These are phyloP conservation scores for Eustalomyia histrio DNA, from an alignment of 2,888 invertebrate species.

Conservation along the genomic window DNA sequence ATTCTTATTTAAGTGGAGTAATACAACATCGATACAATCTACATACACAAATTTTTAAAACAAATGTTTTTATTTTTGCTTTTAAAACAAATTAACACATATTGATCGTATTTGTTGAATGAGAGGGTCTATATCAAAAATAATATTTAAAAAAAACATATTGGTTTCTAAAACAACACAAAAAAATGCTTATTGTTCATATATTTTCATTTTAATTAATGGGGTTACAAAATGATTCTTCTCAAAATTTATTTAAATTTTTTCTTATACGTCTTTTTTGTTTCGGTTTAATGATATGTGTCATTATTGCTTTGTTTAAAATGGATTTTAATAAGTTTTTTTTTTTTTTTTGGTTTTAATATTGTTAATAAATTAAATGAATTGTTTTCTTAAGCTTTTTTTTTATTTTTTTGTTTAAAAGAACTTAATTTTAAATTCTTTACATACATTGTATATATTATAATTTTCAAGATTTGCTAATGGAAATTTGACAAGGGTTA, in stretches of 20 bases:
- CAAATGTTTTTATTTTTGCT: slow-evolving; percentile 34
- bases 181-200: slow-evolving; percentile 26
- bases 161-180: slow-evolving; percentile 15
- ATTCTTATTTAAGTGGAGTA: slow-evolving; percentile 52
- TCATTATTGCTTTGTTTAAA: slow-evolving; percentile 20
- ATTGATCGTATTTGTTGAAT: slow-evolving; percentile 19
- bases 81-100: slow-evolving; percentile 45
- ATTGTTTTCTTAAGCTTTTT: too few species aligned
- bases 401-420: too few species aligned
- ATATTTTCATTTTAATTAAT: slow-evolving; percentile 39
- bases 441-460: too few species aligned
- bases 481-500: too few species aligned
- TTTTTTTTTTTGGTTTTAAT: slow-evolving; percentile 9
- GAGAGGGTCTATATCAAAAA: slow-evolving; percentile 25
- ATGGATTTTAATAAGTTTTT: neutral
- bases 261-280: neutral
- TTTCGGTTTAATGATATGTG: slow-evolving; percentile 8
- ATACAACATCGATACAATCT: slow-evolving; percentile 11
- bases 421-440: too few species aligned
- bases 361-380: too few species aligned
- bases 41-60: slow-evolving; percentile 10
- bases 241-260: slow-evolving; percentile 16
- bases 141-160: neutral
- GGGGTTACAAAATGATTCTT: slow-evolving; percentile 49
- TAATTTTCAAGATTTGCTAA: too few species aligned